phyloP scores from a whole-genome alignment of 2,797 vertebrate species.

The Lacerta agilis region DNA sequence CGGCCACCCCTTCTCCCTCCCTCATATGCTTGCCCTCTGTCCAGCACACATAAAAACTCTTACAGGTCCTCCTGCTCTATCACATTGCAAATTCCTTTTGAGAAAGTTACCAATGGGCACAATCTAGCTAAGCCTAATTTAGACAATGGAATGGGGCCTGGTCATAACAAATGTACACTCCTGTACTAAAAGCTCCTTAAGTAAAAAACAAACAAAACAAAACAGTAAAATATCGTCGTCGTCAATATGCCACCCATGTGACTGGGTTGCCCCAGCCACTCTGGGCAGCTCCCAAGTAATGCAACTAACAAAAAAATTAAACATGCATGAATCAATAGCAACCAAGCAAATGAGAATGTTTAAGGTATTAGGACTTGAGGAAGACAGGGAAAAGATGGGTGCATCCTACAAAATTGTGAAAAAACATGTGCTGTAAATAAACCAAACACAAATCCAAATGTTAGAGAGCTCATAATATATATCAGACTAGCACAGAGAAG shows the following conservation, averaged over 20 bases:
- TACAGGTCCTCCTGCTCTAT: background rate
- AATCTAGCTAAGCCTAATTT: background rate
- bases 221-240: background rate
- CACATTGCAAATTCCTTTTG: background rate
- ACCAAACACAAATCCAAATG: background rate
- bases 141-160: background rate
- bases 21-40: no score
- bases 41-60: background rate
- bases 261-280: no score
- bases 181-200: background rate
- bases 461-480: background rate
- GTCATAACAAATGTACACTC: background rate
- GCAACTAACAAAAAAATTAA: background rate
- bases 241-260: no score
- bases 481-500: background rate
- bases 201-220: background rate
- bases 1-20: no score
- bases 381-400: no score
- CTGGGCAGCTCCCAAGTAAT: background rate
- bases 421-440: conserved; percentile 6
- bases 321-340: conserved; percentile 16
- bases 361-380: background rate
- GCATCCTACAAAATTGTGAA: no score
- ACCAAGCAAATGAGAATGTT: conserved; percentile 8
- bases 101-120: background rate